phyloP scores from a whole-genome alignment of 2,797 vertebrate genomes.

The Acipenser ruthenus region DNA sequence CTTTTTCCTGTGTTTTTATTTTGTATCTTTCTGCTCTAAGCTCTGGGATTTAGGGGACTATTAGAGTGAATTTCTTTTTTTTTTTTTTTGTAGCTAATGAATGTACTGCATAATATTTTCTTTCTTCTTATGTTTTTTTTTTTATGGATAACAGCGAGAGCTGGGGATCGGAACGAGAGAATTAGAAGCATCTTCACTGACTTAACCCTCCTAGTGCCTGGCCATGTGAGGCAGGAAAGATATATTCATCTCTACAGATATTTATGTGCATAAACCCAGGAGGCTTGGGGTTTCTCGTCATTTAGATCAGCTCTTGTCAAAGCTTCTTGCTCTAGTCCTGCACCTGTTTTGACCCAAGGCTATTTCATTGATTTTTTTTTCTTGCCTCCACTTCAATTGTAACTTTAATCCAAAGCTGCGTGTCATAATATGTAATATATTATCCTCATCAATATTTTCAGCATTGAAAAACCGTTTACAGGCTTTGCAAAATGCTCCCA shows the following conservation, averaged over 20 bases:
- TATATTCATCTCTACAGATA: conserved; percentile 16
- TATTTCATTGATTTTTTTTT: no score
- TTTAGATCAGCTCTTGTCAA: no score
- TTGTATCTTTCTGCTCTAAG: conserved; percentile 66
- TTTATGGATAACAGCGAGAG: conserved; percentile 47
- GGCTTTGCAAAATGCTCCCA: no score
- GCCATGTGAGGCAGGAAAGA: conserved; percentile 30
- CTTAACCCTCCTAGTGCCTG: conserved; percentile 50
- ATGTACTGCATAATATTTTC: conserved; percentile 64
- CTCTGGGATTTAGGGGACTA: conserved; percentile 66
- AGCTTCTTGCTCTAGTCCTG: no score
- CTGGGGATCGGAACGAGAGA: conserved; percentile 49
- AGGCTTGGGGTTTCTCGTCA: no score
- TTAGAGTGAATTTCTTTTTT: conserved; percentile 73
- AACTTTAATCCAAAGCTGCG: no score
- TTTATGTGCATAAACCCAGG: conserved; percentile 13
- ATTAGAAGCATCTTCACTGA: conserved; percentile 56
- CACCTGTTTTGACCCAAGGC: no score
- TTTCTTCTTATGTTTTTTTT: conserved; percentile 55
- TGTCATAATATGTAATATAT: no score
- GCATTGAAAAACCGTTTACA: no score
- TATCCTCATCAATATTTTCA: no score
- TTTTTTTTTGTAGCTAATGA: conserved; percentile 81
- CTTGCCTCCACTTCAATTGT: no score
- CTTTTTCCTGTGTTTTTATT: conserved; percentile 53